Conservation (phyloP, 2,113 vertebrate species). For the Melanocharis versteri region DNA sequence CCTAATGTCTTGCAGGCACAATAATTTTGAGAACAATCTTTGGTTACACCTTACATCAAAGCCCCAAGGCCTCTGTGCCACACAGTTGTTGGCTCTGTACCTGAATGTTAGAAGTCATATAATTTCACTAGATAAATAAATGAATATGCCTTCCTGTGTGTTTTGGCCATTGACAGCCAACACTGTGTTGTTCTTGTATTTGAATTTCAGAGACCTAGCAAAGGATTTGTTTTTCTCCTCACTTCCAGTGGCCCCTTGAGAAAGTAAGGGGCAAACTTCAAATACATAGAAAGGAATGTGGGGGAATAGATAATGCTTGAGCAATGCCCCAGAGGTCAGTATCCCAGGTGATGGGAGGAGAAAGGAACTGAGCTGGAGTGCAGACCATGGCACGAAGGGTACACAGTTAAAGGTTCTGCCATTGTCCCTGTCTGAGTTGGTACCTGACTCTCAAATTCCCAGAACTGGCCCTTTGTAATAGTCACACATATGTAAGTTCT, state of each 20-base stretch:
- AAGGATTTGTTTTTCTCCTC: background rate
- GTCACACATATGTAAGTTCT: background rate
- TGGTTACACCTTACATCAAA: background rate
- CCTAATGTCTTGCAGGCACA: background rate
- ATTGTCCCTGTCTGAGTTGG: background rate
- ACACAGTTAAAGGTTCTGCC: background rate
- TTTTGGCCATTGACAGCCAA: background rate
- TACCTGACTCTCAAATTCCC: background rate
- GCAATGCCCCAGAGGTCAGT: background rate
- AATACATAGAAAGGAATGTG: background rate
- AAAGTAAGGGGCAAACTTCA: background rate
- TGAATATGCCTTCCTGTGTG: accelerated
- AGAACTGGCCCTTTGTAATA: background rate
- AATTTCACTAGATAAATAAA: background rate
- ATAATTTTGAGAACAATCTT: background rate
- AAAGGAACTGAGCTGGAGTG: background rate
- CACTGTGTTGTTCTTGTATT: background rate
- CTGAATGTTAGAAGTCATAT: background rate
- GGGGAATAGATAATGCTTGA: background rate
- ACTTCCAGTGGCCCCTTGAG: background rate
- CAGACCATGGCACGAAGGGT: background rate
- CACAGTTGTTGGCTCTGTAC: background rate
- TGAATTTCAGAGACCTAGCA: background rate
- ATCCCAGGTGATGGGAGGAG: background rate
- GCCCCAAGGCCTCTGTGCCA: background rate